Base-by-base conservation (phyloP, 2,797 vertebrate species). In the Coregonus ussuriensis region DNA sequence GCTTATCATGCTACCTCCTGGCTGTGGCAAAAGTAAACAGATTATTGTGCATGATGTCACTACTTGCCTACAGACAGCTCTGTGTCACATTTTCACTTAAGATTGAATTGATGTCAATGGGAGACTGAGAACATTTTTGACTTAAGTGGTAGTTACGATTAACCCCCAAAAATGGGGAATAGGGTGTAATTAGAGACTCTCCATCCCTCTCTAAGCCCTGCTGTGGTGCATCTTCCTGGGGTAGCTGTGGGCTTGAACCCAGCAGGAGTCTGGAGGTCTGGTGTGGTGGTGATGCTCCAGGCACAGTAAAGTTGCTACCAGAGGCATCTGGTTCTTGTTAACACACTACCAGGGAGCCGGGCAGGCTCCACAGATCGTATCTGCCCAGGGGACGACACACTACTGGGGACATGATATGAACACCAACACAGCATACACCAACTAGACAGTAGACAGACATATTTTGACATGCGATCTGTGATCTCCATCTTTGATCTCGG, bases 321-420 rank as follows among this genome's bases (percentile, higher is more conserved):
- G 62, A 87, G 87, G 91, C 93, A 92, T 92, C 90, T 93, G 91
- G 81, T 91, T 66, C 72, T 77, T 51, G 14, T 85, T 76, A 75
- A 79, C 72, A 82, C 62, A 84, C 79, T 82, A 66, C 54, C 71
- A 74, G 25, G 31, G n/a, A 88, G 78, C 33, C 41, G 11, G 41
- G 41, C 79, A 71, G 67, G 52, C 67, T 79, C 71, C 77, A 67
- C 35, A n/a, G 76, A 47, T 47, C 41, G 3, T 47, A 65, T 88
- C 80, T 85, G 18, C 81, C 88, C 79, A 76, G 69, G 83, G 74
- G 83, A 81, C 65, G 78, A 81, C 79, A 79, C 77, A 83, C 75
- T 67, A 79, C 80, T 82, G 77, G 87, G 78, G 80, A 84, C 83
- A 74, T 47, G 9, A 13, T 11, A 47, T 47, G 41, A 47, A 47